phyloP scores from a whole-genome alignment of 1,140 invertebrate genomes.

The Branchinecta lindahli region DNA sequence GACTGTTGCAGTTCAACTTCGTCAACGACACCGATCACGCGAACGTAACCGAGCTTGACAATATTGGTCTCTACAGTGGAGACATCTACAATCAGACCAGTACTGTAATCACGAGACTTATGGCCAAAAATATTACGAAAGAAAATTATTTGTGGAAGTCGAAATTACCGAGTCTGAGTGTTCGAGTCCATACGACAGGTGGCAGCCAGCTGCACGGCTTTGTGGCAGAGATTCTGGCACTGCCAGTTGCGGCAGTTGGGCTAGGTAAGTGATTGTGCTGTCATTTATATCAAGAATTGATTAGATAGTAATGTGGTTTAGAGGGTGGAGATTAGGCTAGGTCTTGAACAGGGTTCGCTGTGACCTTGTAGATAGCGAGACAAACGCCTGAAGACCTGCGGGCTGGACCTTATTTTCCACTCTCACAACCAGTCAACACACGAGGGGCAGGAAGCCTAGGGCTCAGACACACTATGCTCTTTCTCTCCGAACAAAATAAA shows the following conservation, averaged over 20 bases:
- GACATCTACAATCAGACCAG: slow-evolving; percentile 75
- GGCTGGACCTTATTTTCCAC: too few relatives aligned
- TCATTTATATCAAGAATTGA: too few relatives aligned
- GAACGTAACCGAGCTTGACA: slow-evolving; percentile 50
- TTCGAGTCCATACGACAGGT: slow-evolving; percentile 85
- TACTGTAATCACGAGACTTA: slow-evolving; percentile 48
- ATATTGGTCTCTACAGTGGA: slow-evolving; percentile 75
- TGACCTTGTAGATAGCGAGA: too few relatives aligned
- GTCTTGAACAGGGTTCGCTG: too few relatives aligned
- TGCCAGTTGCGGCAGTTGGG: slow-evolving; percentile 77
- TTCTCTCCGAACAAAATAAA: too few relatives aligned
- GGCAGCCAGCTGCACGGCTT: slow-evolving; percentile 87
- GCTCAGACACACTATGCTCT: too few relatives aligned
- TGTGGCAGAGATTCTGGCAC: slow-evolving; percentile 86
- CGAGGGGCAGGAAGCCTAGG: too few relatives aligned
- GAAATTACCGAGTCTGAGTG: slow-evolving; percentile 59
- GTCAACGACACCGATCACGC: slow-evolving; percentile 72
- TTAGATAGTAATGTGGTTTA: too few relatives aligned
- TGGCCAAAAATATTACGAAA: slow-evolving; percentile 44
- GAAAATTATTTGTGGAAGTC: slow-evolving; percentile 56
- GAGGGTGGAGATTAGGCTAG: too few relatives aligned
- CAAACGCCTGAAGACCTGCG: too few relatives aligned
- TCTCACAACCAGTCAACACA: too few relatives aligned
- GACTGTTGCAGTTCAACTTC: slow-evolving; percentile 80
- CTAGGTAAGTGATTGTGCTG: slow-evolving; percentile 61